Percentiles rank a stretch among this genome's conserved stretches.
Evolutionary conservation across 2,888 invertebrate species (phyloP).

Genomic region (Anoplius nigerrimus): DNA sequence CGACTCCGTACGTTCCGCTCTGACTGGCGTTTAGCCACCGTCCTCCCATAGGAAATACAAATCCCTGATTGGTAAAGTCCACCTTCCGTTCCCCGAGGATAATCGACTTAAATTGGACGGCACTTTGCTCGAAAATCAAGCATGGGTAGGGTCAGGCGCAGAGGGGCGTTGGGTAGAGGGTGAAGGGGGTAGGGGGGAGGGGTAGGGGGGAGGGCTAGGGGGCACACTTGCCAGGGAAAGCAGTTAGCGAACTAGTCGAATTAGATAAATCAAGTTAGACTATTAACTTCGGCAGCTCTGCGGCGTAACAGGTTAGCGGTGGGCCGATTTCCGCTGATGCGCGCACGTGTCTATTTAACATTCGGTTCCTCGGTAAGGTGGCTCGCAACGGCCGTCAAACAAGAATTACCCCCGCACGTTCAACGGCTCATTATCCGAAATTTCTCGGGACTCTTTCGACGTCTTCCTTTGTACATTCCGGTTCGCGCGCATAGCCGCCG

Average conservation of each 20-base stretch:
- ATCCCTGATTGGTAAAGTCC: conserved; percentile 56
- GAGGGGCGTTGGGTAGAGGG: too few species aligned
- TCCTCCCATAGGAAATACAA: conserved; percentile 52
- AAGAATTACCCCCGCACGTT: too few species aligned
- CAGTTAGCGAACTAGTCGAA: conserved; percentile 52
- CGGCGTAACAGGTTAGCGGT: conserved; percentile 50
- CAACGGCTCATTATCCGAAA: too few species aligned
- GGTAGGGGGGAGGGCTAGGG: too few species aligned
- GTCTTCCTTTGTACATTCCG: neutral
- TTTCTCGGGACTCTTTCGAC: too few species aligned
- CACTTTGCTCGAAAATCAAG: conserved; percentile 44
- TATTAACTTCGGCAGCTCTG: conserved; percentile 41
- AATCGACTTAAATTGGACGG: conserved; percentile 59
- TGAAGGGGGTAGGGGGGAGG: too few species aligned
- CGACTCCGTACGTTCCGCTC: conserved; percentile 19
- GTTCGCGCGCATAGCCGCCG: neutral
- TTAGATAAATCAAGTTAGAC: conserved; percentile 60
- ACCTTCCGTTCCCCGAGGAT: conserved; percentile 47
- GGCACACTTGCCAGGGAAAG: conserved; percentile 31
- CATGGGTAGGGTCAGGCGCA: too few species aligned
- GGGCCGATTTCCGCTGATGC: neutral
- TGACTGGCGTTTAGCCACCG: conserved; percentile 21
- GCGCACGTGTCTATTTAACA: neutral
- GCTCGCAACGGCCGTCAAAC: too few species aligned
- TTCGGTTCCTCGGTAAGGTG: too few species aligned